Evolutionary conservation across 2,113 vertebrate species (phyloP), one percentile per base, ranked within the genome.

Genomic region (Helogale parvula): DNA sequence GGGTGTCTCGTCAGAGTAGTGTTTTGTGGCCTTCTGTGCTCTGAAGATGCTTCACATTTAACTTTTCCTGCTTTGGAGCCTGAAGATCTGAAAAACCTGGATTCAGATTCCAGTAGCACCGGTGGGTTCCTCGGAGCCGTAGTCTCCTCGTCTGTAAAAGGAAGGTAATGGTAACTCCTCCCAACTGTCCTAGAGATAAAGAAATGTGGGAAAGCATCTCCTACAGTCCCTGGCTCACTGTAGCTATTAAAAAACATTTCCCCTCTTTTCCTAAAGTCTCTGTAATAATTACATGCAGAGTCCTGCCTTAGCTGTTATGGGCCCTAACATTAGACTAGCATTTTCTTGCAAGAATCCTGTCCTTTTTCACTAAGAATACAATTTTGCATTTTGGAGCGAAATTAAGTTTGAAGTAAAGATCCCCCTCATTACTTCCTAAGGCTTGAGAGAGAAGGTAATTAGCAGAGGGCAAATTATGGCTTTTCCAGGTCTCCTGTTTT

Each of bases 381-480:
- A 21, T 38, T 90, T 71, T 84, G 21, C 41, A 69, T 81, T 94
- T 92, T 92, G 52, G 60, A 88, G 15, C 88, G 35, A 97, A 85
- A 87, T 94, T 27, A 74, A 87, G 50, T 69, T 31, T 88, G 69
- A 72, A 74, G 65, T 16, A 71, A 71, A 77, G 68, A 3, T 88
- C 90, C 57, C 33, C 29, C 9, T 92, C 52, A 83, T 77, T 80
- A 68, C 33, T 89, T 96, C 35, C 45, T 83, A 85, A 90, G 65
- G 7, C n/a, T 84, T 31, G 21, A 83, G 60, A 86, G 74, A 80
- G 65, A 79, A 71, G 38, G 27, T 85, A 31, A 71, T 82, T 72
- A 31, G 35, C 35, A 96, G 84, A 96, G 84, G 29, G 8, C 85
- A 84, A 83, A 21, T 54, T 89, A 69, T 0, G 10, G n/a, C 29